Evolutionary conservation across 2,797 vertebrate species (phyloP).

Genomic region (Anguilla obscura): DNA sequence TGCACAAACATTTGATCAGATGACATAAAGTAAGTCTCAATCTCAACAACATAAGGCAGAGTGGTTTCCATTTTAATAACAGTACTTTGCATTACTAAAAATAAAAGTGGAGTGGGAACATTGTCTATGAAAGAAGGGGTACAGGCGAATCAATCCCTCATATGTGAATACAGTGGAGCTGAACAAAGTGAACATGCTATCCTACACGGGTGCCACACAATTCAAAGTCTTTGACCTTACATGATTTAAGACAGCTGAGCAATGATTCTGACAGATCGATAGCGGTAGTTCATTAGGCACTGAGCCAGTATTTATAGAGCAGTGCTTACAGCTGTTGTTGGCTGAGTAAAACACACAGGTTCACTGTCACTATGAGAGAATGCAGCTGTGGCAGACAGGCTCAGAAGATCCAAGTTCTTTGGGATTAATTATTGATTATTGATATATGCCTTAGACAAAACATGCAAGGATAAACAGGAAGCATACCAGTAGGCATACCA

Average conservation of each 20-base stretch:
- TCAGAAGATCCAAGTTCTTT: not conserved
- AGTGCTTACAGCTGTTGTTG: not conserved
- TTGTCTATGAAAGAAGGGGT: not conserved
- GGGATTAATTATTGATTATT: not conserved
- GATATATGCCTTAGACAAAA: not conserved
- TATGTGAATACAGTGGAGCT: not conserved
- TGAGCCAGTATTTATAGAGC: not conserved
- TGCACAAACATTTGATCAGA: not conserved
- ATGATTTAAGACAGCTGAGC: not conserved
- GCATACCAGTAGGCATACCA: not conserved
- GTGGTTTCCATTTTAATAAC: not conserved
- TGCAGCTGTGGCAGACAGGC: not conserved
- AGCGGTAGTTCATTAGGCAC: not conserved
- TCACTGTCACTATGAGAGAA: not conserved
- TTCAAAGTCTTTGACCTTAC: slow-evolving; percentile 5
- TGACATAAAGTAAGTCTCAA: not conserved
- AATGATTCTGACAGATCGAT: not conserved
- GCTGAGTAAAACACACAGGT: not conserved
- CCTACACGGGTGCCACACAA: not conserved
- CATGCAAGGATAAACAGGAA: not conserved
- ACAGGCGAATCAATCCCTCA: not conserved
- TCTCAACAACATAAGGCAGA: not conserved
- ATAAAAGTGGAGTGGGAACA: not conserved
- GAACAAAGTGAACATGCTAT: not conserved
- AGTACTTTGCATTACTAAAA: not conserved